Evolutionary conservation across 2,888 invertebrate species (phyloP).

Genomic region (Cryptosula pallasiana): DNA sequence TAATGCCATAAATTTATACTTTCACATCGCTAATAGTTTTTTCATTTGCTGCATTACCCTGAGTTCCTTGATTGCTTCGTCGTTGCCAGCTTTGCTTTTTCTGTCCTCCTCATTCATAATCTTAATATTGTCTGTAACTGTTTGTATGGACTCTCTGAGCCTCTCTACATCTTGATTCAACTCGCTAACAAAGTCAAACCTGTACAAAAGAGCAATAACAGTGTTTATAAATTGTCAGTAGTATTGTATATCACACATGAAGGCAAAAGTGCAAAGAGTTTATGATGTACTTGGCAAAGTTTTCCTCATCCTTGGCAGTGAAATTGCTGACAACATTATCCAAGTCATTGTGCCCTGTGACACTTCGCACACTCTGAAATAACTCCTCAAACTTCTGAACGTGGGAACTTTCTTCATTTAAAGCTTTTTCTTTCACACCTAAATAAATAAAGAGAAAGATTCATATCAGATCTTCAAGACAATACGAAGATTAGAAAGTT

Average conservation of each 20-base stretch:
- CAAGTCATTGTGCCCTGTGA: neutral
- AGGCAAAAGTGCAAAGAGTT: neutral
- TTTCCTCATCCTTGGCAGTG: constrained; percentile 13
- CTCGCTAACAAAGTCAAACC: constrained; percentile 24
- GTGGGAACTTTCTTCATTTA: neutral
- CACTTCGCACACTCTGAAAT: neutral
- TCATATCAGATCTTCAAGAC: too few relatives aligned
- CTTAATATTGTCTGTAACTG: neutral
- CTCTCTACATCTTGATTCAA: constrained; percentile 2
- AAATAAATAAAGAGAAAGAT: neutral
- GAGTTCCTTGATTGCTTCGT: neutral
- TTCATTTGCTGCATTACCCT: too few relatives aligned
- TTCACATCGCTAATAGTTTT: too few relatives aligned
- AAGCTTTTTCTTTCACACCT: constrained; percentile 21
- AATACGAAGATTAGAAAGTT: too few relatives aligned
- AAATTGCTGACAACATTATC: constrained; percentile 5
- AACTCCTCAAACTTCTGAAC: constrained; percentile 18
- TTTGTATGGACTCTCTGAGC: constrained; percentile 2
- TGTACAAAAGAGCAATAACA: neutral
- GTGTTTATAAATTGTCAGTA: neutral
- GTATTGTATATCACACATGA: neutral
- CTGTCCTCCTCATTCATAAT: neutral
- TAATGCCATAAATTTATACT: too few relatives aligned
- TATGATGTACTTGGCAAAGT: constrained; percentile 5
- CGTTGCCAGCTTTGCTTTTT: neutral